phyloP scores from a whole-genome alignment of 2,797 vertebrate genomes.

The Simalia tracyae region DNA sequence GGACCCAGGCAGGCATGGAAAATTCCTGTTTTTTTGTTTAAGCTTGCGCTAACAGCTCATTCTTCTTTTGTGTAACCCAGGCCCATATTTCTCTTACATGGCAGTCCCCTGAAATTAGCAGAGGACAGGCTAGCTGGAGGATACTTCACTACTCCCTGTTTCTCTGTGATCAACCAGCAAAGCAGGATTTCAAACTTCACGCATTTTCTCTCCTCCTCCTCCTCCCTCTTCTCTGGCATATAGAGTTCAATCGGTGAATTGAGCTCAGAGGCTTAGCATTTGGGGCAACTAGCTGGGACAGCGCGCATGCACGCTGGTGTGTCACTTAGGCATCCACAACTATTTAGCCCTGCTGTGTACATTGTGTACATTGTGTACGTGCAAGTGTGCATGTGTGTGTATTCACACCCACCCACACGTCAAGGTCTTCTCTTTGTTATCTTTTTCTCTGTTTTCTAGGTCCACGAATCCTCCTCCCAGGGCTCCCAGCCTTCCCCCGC shows the following conservation, averaged over 20 bases:
- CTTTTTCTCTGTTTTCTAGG: conserved; percentile 78
- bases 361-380: not conserved
- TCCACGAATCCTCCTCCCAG: conserved; percentile 92
- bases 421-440: conserved; percentile 5
- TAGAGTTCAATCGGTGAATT: not conserved
- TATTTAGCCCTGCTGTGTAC: not conserved
- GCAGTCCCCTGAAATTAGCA: not conserved
- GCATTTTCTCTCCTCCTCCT: not conserved
- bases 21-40: not conserved
- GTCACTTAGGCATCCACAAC: not conserved
- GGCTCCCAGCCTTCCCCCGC: conserved; percentile 95
- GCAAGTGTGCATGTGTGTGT: not conserved
- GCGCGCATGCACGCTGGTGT: not conserved
- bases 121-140: not conserved
- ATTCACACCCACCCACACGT: conserved; percentile 9
- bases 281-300: not conserved
- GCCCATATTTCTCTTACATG: not conserved
- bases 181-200: not conserved
- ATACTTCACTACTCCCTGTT: not conserved
- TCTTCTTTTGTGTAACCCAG: conserved; percentile 16
- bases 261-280: not conserved
- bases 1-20: not conserved
- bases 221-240: not conserved
- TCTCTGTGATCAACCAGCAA: not conserved
- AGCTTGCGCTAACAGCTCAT: not conserved